Percentiles rank a stretch among this genome's conserved stretches.
These are phyloP conservation scores for Orius insidiosus DNA, from an alignment of 1,140 invertebrate species.

Conservation along the genomic window DNA sequence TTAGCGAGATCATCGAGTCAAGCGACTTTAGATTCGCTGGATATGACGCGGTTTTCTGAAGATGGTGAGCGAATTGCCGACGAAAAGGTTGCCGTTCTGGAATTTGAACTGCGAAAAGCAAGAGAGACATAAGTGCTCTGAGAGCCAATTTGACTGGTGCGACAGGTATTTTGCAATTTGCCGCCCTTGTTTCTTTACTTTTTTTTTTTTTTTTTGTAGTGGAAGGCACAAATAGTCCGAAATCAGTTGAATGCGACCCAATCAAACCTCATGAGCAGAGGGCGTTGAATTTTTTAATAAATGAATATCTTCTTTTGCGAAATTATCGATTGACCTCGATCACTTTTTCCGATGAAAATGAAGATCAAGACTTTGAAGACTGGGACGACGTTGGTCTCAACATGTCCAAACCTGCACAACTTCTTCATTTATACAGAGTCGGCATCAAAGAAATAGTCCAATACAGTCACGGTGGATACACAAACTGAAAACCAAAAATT, in stretches of 20 bases:
- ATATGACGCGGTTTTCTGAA: conserved; percentile 77
- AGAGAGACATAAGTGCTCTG: conserved; percentile 70
- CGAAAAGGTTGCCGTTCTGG: conserved; percentile 64
- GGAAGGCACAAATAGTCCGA: too few relatives aligned
- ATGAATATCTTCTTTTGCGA: conserved; percentile 65
- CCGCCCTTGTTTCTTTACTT: too few relatives aligned
- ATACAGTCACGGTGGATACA: neutral
- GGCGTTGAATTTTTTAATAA: conserved; percentile 73
- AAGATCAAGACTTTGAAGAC: conserved; percentile 83
- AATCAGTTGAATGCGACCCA: conserved; percentile 22
- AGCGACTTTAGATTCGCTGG: conserved; percentile 73
- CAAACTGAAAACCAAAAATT: neutral
- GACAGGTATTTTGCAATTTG: conserved; percentile 32
- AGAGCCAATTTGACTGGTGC: conserved; percentile 65
- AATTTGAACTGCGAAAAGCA: conserved; percentile 79
- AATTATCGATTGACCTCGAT: conserved; percentile 79
- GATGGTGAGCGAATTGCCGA: conserved; percentile 60
- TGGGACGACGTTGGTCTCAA: conserved; percentile 88
- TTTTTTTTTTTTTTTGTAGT: too few relatives aligned
- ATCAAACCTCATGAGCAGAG: conserved; percentile 70
- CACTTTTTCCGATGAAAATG: conserved; percentile 84
- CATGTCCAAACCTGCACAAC: conserved; percentile 58
- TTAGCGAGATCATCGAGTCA: conserved; percentile 69
- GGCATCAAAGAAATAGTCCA: conserved; percentile 32
- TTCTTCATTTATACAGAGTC: conserved; percentile 61